These are phyloP conservation scores for Sylvietta virens DNA, from an alignment of 2,113 vertebrate species.

Conservation along the genomic window DNA sequence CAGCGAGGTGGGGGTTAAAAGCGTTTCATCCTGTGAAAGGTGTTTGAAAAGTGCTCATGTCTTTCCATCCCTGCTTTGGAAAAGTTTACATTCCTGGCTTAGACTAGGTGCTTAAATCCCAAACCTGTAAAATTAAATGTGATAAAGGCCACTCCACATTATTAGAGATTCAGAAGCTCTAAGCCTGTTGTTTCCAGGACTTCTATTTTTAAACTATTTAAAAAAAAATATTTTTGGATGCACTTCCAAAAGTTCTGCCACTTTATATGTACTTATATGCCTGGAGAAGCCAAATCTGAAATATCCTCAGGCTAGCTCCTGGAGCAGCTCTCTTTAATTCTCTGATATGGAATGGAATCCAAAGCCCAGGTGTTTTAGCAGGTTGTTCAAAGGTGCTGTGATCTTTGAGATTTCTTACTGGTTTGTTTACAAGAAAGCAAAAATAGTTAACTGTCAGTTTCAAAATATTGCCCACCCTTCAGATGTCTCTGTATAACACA, in stretches of 20 bases:
- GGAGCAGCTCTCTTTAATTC: not conserved
- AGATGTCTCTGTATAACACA: not conserved
- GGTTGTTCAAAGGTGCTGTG: not conserved
- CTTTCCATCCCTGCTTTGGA: not conserved
- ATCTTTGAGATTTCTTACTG: not conserved
- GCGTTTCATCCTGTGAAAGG: not conserved
- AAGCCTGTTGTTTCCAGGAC: not conserved
- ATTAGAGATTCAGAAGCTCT: not conserved
- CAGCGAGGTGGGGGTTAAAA: not conserved
- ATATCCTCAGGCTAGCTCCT: not conserved
- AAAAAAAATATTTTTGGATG: not conserved
- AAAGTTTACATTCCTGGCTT: not conserved
- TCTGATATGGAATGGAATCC: fast-evolving
- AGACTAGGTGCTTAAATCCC: not conserved
- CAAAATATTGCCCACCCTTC: not conserved
- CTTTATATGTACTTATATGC: not conserved
- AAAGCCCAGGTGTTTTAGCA: not conserved
- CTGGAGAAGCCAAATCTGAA: not conserved
- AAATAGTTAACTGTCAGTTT: not conserved
- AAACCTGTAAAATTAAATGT: not conserved
- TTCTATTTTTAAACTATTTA: not conserved
- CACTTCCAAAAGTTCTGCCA: not conserved
- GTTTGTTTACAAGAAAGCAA: not conserved
- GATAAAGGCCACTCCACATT: not conserved
- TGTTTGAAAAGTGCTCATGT: not conserved